Percentiles rank a stretch among this genome's conserved stretches.
phyloP scores from a whole-genome alignment of 2,888 invertebrate genomes.

The Drosophila barbarae region DNA sequence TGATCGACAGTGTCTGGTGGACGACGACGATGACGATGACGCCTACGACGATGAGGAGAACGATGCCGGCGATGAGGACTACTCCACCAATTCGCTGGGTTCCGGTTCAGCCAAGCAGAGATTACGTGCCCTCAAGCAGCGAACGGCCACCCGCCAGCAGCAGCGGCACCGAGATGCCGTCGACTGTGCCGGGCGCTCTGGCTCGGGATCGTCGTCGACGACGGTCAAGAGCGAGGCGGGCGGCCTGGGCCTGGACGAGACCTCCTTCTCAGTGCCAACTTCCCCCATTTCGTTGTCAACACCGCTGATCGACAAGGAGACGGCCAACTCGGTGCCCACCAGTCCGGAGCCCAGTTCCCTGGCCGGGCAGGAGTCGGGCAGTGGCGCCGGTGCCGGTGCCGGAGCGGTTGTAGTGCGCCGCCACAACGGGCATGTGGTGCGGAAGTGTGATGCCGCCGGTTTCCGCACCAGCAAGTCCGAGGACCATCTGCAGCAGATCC shows the following conservation, averaged over 20 bases:
- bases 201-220: conserved; percentile 76
- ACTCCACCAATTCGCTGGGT: conserved; percentile 73
- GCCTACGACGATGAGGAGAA: conserved; percentile 67
- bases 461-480: conserved; percentile 95
- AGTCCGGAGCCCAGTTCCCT: conserved; percentile 82
- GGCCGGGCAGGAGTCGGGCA: conserved; percentile 68
- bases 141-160: conserved; percentile 59
- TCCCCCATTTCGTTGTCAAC: conserved; percentile 81
- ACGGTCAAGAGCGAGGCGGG: conserved; percentile 78
- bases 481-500: conserved; percentile 89
- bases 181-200: conserved; percentile 63
- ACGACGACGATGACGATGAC: conserved; percentile 62
- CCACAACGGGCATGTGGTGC: conserved; percentile 80
- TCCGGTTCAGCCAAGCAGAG: conserved; percentile 73
- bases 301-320: conserved; percentile 79
- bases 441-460: conserved; percentile 83
- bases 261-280: conserved; percentile 80
- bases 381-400: conserved; percentile 78
- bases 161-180: conserved; percentile 67
- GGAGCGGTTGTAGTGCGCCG: conserved; percentile 75
- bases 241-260: conserved; percentile 71
- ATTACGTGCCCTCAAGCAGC: conserved; percentile 73
- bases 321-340: conserved; percentile 84
- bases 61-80: conserved; percentile 73
- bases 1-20: conserved; percentile 74